phyloP scores from a whole-genome alignment of 1,140 invertebrate genomes.

The Panulirus ornatus region DNA sequence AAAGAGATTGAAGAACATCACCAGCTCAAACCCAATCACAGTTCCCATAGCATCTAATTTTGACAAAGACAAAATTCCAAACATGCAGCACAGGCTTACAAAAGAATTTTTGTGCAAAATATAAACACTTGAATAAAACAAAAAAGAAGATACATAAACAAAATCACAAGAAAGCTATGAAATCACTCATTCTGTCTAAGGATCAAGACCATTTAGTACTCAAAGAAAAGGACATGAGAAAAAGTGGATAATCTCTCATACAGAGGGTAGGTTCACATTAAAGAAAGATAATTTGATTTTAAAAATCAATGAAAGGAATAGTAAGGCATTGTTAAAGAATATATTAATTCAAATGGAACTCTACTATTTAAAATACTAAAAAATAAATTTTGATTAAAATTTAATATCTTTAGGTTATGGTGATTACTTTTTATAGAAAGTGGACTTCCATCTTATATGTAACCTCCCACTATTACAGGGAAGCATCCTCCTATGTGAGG shows the following conservation, averaged over 20 bases:
- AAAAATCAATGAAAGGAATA: no score
- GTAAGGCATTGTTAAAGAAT: no score
- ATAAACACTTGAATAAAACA: slow-evolving; percentile 26
- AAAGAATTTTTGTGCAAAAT: slow-evolving; percentile 1
- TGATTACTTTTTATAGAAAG: neutral
- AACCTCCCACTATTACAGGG: neutral
- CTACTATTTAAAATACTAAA: no score
- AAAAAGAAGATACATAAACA: neutral
- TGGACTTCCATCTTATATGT: neutral
- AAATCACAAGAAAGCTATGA: neutral
- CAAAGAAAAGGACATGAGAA: neutral
- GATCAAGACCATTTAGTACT: neutral
- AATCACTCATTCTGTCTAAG: neutral
- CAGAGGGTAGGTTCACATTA: neutral
- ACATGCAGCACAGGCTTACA: slow-evolving; percentile 58
- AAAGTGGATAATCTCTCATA: neutral
- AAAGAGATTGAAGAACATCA: neutral
- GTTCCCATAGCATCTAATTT: slow-evolving; percentile 3
- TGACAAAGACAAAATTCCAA: slow-evolving; percentile 33
- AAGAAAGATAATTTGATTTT: no score
- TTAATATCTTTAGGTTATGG: neutral
- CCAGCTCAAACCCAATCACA: neutral
- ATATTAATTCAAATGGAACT: no score
- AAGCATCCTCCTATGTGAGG: neutral
- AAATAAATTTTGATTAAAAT: no score